A percentile compares a stretch with the other conserved stretches of the same genome.
Evolutionary conservation across 2,888 invertebrate species (phyloP).

Genomic region (Eudemis profundana): DNA sequence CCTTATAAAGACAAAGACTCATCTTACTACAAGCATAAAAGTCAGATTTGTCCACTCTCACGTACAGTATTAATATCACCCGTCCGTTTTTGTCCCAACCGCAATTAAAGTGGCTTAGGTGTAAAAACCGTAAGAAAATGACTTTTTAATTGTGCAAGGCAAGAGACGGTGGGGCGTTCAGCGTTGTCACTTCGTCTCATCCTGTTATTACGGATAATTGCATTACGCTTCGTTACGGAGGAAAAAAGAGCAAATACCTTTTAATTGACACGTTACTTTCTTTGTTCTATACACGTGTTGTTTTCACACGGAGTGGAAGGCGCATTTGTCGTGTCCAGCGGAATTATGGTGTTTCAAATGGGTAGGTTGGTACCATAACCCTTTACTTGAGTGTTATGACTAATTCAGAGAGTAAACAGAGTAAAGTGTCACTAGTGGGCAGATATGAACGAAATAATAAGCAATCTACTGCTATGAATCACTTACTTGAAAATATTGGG

Average conservation of each 20-base stretch:
- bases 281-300: conserved; percentile 78
- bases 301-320: conserved; percentile 65
- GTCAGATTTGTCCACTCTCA: conserved; percentile 51
- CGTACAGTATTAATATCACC: conserved; percentile 56
- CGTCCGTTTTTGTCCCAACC: conserved; percentile 64
- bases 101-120: conserved; percentile 80
- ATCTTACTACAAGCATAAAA: conserved; percentile 29
- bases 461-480: too few relatives aligned
- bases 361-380: neutral
- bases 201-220: conserved; percentile 84
- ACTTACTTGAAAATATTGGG: too few relatives aligned
- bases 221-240: conserved; percentile 83
- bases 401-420: neutral
- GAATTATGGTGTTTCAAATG: conserved; percentile 9
- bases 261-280: conserved; percentile 82
- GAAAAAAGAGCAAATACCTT: conserved; percentile 78
- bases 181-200: conserved; percentile 79
- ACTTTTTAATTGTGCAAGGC: conserved; percentile 82
- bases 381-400: neutral
- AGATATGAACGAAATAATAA: too few relatives aligned
- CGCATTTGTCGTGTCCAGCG: conserved; percentile 40
- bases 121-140: conserved; percentile 81
- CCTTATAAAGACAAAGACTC: too few relatives aligned
- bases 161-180: conserved; percentile 74
- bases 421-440: too few relatives aligned